phyloP scores from a whole-genome alignment of 2,888 invertebrate genomes.

The Prosapia bicincta region DNA sequence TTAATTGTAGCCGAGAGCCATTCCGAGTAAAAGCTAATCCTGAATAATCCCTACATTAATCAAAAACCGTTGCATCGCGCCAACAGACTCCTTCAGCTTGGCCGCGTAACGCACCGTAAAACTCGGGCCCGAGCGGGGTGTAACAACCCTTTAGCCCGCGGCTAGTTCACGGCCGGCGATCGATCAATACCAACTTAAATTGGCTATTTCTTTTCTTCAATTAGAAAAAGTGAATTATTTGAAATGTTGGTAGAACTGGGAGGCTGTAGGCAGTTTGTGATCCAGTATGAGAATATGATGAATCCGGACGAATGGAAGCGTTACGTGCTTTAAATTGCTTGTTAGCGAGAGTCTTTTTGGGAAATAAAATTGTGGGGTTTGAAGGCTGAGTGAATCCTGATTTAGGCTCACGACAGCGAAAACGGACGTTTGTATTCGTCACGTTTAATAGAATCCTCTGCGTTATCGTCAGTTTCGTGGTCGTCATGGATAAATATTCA shows the following conservation, averaged over 20 bases:
- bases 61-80: not conserved
- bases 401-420: too few relatives aligned
- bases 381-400: too few relatives aligned
- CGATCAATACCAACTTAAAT: not conserved
- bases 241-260: not conserved
- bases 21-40: not conserved
- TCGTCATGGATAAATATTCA: too few relatives aligned
- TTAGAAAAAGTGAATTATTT: slow-evolving; percentile 2
- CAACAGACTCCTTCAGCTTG: not conserved
- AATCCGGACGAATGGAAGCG: too few relatives aligned
- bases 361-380: too few relatives aligned
- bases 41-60: not conserved
- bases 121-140: not conserved
- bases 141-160: not conserved
- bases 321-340: too few relatives aligned
- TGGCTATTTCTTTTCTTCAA: not conserved
- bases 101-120: not conserved
- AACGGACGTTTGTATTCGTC: too few relatives aligned
- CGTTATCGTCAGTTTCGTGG: too few relatives aligned
- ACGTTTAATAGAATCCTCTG: too few relatives aligned
- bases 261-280: not conserved
- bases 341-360: too few relatives aligned
- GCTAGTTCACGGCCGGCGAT: not conserved
- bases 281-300: too few relatives aligned
- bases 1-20: not conserved